Conservation (phyloP, 2,113 vertebrate species). For the Malurus alboscapulatus region DNA sequence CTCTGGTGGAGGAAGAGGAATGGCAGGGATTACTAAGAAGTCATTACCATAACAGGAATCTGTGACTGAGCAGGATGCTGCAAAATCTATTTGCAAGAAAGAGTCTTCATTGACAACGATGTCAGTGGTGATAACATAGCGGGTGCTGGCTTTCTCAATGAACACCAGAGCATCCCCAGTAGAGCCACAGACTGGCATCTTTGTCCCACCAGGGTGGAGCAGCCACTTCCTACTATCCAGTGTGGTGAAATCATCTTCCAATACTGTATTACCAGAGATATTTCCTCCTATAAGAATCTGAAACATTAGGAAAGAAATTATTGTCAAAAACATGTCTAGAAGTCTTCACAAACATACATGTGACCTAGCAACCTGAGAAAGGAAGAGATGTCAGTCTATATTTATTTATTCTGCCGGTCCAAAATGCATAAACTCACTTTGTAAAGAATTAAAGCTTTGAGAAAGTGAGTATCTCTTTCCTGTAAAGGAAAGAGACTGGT, state of each 20-base stretch:
- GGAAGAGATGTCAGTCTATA: background rate
- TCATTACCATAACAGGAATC: slow-evolving; percentile 94
- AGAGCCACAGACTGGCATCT: slow-evolving; percentile 96
- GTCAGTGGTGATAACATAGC: slow-evolving; percentile 94
- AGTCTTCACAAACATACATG: background rate
- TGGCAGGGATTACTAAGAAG: background rate
- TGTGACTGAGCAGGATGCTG: slow-evolving; percentile 95
- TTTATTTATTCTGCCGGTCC: background rate
- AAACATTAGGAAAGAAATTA: background rate
- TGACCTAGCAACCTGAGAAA: background rate
- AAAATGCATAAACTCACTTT: background rate
- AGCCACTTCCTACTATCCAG: slow-evolving; percentile 93
- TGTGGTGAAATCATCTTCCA: slow-evolving; percentile 93
- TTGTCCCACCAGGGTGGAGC: slow-evolving; percentile 93
- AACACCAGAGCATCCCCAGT: slow-evolving; percentile 93
- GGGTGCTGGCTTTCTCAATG: slow-evolving; percentile 96
- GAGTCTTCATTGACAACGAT: slow-evolving; percentile 92
- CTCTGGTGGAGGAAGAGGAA: background rate
- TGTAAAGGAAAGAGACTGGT: background rate
- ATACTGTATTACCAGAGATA: slow-evolving; percentile 91
- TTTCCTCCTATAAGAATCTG: slow-evolving; percentile 97
- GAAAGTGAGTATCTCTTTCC: background rate
- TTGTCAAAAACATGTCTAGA: background rate
- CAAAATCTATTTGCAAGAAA: slow-evolving; percentile 96
- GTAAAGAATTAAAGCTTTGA: background rate